Conservation (phyloP, 2,888 invertebrate genomes). For the Bombylius discolor region DNA sequence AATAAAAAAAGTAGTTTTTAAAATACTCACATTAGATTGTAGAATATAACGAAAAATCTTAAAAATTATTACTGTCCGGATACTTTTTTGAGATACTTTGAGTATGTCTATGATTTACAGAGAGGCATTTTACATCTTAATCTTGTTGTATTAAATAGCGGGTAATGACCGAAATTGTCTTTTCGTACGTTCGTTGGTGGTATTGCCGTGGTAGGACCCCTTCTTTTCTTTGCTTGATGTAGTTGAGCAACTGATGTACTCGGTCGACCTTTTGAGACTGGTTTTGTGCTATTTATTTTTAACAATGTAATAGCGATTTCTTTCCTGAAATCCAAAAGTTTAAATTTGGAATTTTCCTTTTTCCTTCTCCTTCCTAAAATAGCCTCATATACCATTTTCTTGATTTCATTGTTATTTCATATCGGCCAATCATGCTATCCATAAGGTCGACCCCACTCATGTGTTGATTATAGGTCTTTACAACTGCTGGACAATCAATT, state of each 20-base stretch:
- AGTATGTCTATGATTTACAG: neutral
- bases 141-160: neutral
- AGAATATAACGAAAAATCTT: too few relatives aligned
- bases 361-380: neutral
- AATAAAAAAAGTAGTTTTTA: too few relatives aligned
- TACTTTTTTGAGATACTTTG: too few relatives aligned
- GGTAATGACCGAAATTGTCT: neutral
- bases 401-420: conserved; percentile 3
- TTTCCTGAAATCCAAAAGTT: too few relatives aligned
- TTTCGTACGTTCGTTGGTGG: neutral
- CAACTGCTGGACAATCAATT: neutral
- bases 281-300: too few relatives aligned
- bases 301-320: too few relatives aligned
- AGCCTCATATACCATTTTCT: neutral
- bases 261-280: too few relatives aligned
- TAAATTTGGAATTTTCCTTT: too few relatives aligned
- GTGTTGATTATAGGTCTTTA: conserved; percentile 1
- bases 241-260: too few relatives aligned
- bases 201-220: neutral
- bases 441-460: conserved; percentile 7
- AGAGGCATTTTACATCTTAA: neutral
- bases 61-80: too few relatives aligned
- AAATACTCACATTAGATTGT: too few relatives aligned
- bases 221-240: neutral
- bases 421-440: conserved; percentile 11